These are phyloP conservation scores for Orcinus orca DNA, from an alignment of 2,113 vertebrate genomes.

Conservation along the genomic window DNA sequence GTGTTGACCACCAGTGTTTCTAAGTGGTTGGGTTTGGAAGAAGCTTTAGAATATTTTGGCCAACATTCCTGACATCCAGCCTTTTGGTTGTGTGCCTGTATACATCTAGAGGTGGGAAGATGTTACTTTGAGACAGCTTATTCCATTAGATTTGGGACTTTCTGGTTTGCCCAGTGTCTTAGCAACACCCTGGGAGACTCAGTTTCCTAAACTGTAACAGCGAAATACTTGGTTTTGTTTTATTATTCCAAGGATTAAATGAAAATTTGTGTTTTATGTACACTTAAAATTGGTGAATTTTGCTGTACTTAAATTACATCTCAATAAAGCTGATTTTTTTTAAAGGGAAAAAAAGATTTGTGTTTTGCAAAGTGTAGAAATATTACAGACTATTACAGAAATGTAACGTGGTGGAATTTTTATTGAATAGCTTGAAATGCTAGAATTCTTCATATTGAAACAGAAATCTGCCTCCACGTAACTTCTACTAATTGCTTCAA, in stretches of 20 bases:
- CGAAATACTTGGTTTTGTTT: not conserved
- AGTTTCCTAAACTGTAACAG: slow-evolving; percentile 15
- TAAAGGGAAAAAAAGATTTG: not conserved
- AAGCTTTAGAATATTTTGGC: not conserved
- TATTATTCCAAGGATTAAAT: slow-evolving; percentile 42
- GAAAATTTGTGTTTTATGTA: slow-evolving; percentile 35
- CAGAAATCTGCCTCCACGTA: not conserved
- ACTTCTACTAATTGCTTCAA: not conserved
- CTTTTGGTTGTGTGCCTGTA: slow-evolving; percentile 8
- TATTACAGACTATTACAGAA: not conserved
- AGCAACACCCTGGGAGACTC: not conserved
- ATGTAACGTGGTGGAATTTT: not conserved
- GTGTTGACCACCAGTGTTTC: not conserved
- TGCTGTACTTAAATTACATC: not conserved
- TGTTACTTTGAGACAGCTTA: not conserved
- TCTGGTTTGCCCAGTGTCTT: not conserved
- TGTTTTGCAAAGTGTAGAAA: slow-evolving; percentile 1
- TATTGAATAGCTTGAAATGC: slow-evolving; percentile 3
- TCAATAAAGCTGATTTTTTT: not conserved
- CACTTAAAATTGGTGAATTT: not conserved
- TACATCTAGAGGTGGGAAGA: not conserved
- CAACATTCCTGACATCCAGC: not conserved
- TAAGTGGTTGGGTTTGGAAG: slow-evolving; percentile 7
- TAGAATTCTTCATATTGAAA: slow-evolving; percentile 26
- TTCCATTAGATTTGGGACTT: not conserved